Percentiles rank a stretch among this genome's conserved stretches.
These are phyloP conservation scores for Andrena marginata DNA, from an alignment of 2,888 invertebrate genomes.

Conservation along the genomic window DNA sequence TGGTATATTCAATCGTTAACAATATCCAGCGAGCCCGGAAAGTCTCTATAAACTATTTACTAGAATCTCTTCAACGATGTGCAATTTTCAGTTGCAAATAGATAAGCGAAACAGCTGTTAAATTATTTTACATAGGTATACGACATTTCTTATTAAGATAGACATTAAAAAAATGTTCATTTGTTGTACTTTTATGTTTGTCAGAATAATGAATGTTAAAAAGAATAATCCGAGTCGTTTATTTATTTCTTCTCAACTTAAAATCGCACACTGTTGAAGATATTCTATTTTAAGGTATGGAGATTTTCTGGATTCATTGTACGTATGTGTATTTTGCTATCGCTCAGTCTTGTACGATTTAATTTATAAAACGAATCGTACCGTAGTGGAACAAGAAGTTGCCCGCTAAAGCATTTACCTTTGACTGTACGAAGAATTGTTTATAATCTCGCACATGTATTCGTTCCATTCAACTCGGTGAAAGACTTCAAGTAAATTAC, in stretches of 20 bases:
- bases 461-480: conserved; percentile 70
- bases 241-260: no score
- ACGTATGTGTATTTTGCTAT: conserved; percentile 30
- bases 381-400: conserved; percentile 27
- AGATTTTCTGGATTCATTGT: background rate
- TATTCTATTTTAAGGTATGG: background rate
- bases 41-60: background rate
- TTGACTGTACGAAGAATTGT: conserved; percentile 14
- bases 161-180: background rate
- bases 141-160: no score
- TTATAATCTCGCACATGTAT: conserved; percentile 6
- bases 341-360: conserved; percentile 65
- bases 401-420: conserved; percentile 11
- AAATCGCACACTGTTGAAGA: background rate
- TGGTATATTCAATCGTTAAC: conserved; percentile 49
- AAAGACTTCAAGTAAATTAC: conserved; percentile 38
- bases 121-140: no score
- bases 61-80: background rate
- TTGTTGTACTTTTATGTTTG: background rate
- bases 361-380: conserved; percentile 43
- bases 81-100: background rate
- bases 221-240: no score
- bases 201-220: background rate
- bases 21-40: conserved; percentile 27
- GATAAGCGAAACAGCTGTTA: no score